These are phyloP conservation scores for Vimba vimba DNA, from an alignment of 2,113 vertebrate genomes.

Conservation along the genomic window DNA sequence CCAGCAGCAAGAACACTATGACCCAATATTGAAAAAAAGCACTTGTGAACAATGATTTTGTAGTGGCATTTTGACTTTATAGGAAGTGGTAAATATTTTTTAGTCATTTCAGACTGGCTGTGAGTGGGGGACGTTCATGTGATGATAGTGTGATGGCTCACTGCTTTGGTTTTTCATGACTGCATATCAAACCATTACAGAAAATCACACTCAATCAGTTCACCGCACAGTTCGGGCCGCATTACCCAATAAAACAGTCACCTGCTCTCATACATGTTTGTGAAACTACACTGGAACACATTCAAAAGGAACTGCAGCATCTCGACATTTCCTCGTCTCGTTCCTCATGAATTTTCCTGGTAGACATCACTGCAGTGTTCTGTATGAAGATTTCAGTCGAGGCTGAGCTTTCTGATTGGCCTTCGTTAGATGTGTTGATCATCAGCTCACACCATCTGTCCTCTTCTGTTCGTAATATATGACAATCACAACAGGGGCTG, in stretches of 20 bases:
- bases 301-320: conserved; percentile 78
- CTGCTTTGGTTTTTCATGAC: conserved; percentile 38
- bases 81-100: conserved; percentile 63
- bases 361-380: conserved; percentile 1
- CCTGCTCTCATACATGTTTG: conserved; percentile 40
- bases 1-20: conserved; percentile 60
- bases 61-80: conserved; percentile 51
- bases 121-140: neutral
- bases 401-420: conserved; percentile 17
- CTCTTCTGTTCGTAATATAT: conserved; percentile 82
- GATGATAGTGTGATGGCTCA: conserved; percentile 25
- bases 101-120: conserved; percentile 82
- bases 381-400: conserved; percentile 33
- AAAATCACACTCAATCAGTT: conserved; percentile 61
- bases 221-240: conserved; percentile 65
- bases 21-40: conserved; percentile 33
- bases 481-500: conserved; percentile 91
- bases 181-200: conserved; percentile 33
- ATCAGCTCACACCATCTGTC: conserved; percentile 43
- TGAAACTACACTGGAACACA: conserved; percentile 33
- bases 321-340: conserved; percentile 22
- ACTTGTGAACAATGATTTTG: conserved; percentile 54
- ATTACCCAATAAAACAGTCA: conserved; percentile 54
- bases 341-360: conserved; percentile 17
- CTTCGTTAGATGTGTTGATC: conserved; percentile 5